phyloP scores from a whole-genome alignment of 1,140 invertebrate species.

The Matsumurasca onukii region DNA sequence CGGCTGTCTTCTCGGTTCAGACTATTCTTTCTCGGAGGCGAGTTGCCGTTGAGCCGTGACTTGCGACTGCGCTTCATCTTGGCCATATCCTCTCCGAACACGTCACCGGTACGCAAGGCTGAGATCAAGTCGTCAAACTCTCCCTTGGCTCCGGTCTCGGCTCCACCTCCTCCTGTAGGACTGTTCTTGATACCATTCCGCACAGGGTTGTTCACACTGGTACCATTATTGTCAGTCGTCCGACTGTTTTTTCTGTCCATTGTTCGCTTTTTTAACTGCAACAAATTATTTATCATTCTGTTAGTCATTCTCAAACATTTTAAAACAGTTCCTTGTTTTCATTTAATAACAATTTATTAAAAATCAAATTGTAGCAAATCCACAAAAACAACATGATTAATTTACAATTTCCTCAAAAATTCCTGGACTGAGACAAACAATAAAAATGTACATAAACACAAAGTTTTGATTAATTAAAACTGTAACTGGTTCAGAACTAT shows the following conservation, averaged over 20 bases:
- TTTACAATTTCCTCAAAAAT: too few species aligned
- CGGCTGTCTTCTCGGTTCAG: constrained; percentile 67
- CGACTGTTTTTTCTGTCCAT: constrained; percentile 76
- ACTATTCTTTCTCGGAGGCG: constrained; percentile 60
- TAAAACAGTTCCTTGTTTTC: too few species aligned
- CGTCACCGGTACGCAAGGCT: constrained; percentile 91
- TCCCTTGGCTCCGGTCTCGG: constrained; percentile 59
- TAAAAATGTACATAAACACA: too few species aligned
- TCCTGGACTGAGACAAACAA: too few species aligned
- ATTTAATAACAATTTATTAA: too few species aligned
- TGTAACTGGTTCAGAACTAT: too few species aligned
- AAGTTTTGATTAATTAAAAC: too few species aligned
- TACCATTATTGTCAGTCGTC: constrained; percentile 53
- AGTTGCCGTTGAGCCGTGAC: constrained; percentile 59
- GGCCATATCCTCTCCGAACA: constrained; percentile 95
- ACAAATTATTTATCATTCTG: constrained; percentile 36
- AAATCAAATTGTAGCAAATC: too few species aligned
- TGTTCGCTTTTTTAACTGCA: constrained; percentile 78
- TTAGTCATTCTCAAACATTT: too few species aligned
- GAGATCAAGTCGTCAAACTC: constrained; percentile 98
- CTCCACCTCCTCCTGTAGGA: constrained; percentile 41
- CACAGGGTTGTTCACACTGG: constrained; percentile 54
- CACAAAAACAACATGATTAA: too few species aligned
- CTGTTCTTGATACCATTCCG: too few species aligned
- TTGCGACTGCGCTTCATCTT: constrained; percentile 83